These are phyloP conservation scores for Aegithalos caudatus DNA, from an alignment of 2,113 vertebrate species.

Conservation along the genomic window DNA sequence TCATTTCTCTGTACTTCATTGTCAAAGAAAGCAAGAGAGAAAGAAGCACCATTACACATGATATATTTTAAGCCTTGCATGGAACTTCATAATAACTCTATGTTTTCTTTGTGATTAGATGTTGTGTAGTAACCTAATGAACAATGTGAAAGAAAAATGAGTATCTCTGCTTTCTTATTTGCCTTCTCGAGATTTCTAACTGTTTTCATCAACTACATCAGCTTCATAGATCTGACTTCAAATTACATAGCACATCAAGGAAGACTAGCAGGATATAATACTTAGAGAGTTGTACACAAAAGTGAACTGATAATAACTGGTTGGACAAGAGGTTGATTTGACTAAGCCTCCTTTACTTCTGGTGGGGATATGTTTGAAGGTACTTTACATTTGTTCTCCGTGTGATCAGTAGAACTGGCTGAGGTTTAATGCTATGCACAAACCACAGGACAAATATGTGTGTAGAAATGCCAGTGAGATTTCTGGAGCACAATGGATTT, in stretches of 20 bases:
- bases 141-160: neutral
- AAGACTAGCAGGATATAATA: neutral
- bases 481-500: neutral
- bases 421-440: neutral
- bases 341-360: neutral
- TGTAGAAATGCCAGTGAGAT: neutral
- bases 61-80: neutral
- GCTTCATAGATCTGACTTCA: neutral
- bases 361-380: accelerated
- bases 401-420: neutral
- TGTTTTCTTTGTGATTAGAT: neutral
- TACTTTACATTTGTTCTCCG: neutral
- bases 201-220: neutral
- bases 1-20: neutral
- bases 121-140: neutral
- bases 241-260: neutral
- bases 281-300: neutral
- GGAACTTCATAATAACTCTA: neutral
- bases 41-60: neutral
- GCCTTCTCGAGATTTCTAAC: neutral
- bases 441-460: neutral
- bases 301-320: neutral
- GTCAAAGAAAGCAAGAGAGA: neutral
- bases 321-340: neutral
- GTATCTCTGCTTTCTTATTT: neutral